phyloP scores from a whole-genome alignment of 1,140 invertebrate species.

The Orchesella cincta region DNA sequence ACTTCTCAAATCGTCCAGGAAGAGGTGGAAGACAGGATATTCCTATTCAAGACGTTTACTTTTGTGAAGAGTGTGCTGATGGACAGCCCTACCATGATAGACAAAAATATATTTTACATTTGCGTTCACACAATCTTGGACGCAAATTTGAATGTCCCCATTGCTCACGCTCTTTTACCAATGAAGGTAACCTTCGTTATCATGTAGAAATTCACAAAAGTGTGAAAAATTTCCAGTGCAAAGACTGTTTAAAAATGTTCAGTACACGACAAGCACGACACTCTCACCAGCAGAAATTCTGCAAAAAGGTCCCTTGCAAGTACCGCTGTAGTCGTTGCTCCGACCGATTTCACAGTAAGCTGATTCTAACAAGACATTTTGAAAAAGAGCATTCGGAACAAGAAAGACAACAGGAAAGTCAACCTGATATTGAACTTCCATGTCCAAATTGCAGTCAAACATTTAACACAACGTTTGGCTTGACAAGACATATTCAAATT shows the following conservation, averaged over 20 bases:
- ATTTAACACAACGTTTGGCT: constrained; percentile 20
- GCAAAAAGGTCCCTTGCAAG: constrained; percentile 1
- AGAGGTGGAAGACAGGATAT: background rate
- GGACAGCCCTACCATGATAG: background rate
- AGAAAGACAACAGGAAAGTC: background rate
- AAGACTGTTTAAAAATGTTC: background rate
- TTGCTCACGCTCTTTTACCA: no score
- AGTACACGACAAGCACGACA: background rate
- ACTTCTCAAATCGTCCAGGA: background rate
- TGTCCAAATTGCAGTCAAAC: background rate
- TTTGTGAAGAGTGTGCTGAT: background rate
- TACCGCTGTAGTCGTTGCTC: background rate
- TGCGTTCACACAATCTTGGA: background rate
- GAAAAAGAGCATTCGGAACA: background rate
- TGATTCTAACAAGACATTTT: background rate
- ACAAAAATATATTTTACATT: background rate
- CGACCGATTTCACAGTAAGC: background rate
- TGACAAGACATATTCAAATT: background rate
- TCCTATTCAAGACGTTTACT: constrained; percentile 7
- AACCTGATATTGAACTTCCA: background rate
- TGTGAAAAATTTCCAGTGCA: background rate
- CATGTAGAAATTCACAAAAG: background rate
- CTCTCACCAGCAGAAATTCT: background rate
- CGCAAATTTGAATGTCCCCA: no score
- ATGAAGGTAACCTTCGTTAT: no score